Base-by-base conservation (phyloP, 2,888 invertebrate species). In the Drosophila infuscata region DNA sequence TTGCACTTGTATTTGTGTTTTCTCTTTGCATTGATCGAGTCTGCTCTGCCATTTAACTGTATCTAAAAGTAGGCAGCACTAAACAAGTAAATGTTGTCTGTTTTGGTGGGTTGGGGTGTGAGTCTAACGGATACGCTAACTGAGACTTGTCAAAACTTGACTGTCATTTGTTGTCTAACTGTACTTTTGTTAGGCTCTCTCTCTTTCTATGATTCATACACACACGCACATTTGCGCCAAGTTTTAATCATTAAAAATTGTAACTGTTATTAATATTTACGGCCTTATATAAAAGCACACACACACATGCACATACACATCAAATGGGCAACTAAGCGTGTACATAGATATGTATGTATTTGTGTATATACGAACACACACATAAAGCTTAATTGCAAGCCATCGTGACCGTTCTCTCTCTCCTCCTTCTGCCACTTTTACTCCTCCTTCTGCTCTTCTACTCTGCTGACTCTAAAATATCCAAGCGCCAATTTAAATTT, bases 261-360 rank as follows among this genome's bases (percentile, higher is more conserved):
- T 89, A 89, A 87, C 90, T 87, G 87, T 90, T 89, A 90, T 87
- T 87, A 87, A 87, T 87, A 90, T 87, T 87, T 90, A 83, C 90
- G 89, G 83, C 76, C 68, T 81, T 68, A 81, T 72, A 86, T 80
- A 80, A 75, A 67, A 65, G 36, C 65, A 69, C 6, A 51, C n/a
- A 63, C 30, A 54, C 25, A 36, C 56, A 66, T 36, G 57, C 35
- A 53, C 49, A 73, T 29, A 20, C 51, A 70, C 32, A 49, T 54
- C 54, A 63, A 57, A 67, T 68, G 68, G 57, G 72, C 70, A 79
- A 82, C 70, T 82, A 83, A 79, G 76, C 87, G 61, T 74, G 71
- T 72, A 64, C 70, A 67, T 46, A 8, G 15, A 46, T 46, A 25
- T 25, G 8, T 25, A 46, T 15, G 20, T 25, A 25, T 25, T 25